Percentiles rank a stretch among this genome's conserved stretches.
Evolutionary conservation across 2,888 invertebrate genomes (phyloP).

Genomic region (Oscheius sp.): DNA sequence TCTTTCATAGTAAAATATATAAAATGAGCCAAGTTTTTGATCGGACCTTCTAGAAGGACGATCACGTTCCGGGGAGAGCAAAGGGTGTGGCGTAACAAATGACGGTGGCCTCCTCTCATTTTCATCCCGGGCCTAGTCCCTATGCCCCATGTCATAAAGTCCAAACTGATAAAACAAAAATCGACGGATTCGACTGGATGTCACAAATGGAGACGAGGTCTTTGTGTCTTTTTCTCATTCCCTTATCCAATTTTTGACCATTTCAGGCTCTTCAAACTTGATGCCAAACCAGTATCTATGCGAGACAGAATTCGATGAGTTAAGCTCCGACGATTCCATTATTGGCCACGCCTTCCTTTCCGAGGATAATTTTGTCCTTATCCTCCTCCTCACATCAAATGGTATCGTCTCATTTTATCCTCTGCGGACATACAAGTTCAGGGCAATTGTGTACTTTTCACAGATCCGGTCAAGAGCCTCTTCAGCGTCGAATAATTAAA

Average conservation of each 20-base stretch:
- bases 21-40: too few relatives aligned
- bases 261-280: constrained; percentile 23
- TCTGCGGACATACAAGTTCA: constrained; percentile 2
- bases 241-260: too few relatives aligned
- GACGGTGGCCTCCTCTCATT: constrained; percentile 1
- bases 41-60: too few relatives aligned
- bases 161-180: neutral
- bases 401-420: constrained; percentile 41
- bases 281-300: constrained; percentile 54
- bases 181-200: neutral
- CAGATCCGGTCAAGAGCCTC: constrained; percentile 47
- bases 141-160: neutral
- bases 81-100: constrained; percentile 18
- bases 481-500: constrained; percentile 47
- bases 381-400: constrained; percentile 62
- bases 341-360: constrained; percentile 56
- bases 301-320: constrained; percentile 50
- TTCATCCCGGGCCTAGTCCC: neutral
- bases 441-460: constrained; percentile 55
- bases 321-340: constrained; percentile 53
- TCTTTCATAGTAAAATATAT: too few relatives aligned
- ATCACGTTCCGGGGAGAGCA: neutral
- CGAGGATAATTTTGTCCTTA: constrained; percentile 65
- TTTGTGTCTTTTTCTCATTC: too few relatives aligned
- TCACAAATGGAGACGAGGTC: neutral